Percentiles rank a stretch among this genome's conserved stretches.
Conservation (phyloP, 2,113 vertebrate genomes). For the Otus sunia region DNA sequence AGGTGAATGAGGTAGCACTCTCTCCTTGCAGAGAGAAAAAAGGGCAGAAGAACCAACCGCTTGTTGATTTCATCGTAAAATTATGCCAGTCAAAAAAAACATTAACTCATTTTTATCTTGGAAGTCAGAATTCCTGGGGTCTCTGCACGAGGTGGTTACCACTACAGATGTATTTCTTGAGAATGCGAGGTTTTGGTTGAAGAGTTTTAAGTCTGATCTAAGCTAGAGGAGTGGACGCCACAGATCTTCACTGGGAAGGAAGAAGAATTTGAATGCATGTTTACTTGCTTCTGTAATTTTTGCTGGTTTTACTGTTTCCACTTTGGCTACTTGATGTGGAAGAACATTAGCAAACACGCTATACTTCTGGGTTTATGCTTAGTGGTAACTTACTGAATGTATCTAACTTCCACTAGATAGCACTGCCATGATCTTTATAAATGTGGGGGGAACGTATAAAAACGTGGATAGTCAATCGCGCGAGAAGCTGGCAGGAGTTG, state of each 20-base stretch:
- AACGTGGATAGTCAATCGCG: accelerated
- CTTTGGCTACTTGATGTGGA: neutral
- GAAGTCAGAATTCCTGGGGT: slow-evolving; percentile 36
- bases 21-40: slow-evolving; percentile 84
- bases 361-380: neutral
- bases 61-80: slow-evolving; percentile 45
- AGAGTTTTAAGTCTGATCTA: neutral
- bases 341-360: neutral
- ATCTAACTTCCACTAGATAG: neutral
- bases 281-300: neutral
- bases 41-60: slow-evolving; percentile 59
- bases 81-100: slow-evolving; percentile 53
- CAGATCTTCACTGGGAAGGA: slow-evolving; percentile 5
- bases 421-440: accelerated
- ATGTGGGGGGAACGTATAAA: accelerated
- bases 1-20: slow-evolving; percentile 99
- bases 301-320: neutral
- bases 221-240: neutral
- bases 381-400: neutral
- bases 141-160: slow-evolving; percentile 47
- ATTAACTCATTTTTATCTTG: slow-evolving; percentile 58
- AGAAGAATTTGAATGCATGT: slow-evolving; percentile 24
- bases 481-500: neutral
- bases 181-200: neutral
- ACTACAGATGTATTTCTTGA: slow-evolving; percentile 27